Evolutionary conservation across 2,888 invertebrate species (phyloP).

Genomic region (Petrolisthes cinctipes): DNA sequence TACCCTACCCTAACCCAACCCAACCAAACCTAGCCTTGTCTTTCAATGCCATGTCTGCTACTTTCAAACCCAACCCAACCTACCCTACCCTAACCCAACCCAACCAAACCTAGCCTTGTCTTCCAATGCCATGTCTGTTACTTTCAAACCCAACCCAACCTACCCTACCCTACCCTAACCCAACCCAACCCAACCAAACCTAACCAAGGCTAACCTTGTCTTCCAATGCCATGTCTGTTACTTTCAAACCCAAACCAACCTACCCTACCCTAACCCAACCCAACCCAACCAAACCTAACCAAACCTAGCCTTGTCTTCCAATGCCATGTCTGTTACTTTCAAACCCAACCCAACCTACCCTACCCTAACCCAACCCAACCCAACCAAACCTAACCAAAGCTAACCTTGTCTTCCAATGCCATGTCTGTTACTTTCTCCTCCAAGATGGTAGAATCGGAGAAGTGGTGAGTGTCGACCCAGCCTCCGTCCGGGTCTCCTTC

Average conservation of each 20-base stretch:
- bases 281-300: too few relatives aligned
- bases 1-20: not conserved
- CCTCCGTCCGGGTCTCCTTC: constrained; percentile 77
- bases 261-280: not conserved
- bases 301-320: not conserved
- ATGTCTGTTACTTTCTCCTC: constrained; percentile 87
- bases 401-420: constrained; percentile 79
- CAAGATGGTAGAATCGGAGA: constrained; percentile 75
- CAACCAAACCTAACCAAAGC: not conserved
- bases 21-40: not conserved
- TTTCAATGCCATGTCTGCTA: not conserved
- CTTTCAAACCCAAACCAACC: too few relatives aligned
- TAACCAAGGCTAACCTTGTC: too few relatives aligned
- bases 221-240: too few relatives aligned
- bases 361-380: not conserved
- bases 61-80: not conserved
- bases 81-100: not conserved
- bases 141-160: constrained; percentile 71
- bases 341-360: not conserved
- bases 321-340: not conserved
- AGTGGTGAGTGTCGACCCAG: constrained; percentile 99
- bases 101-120: constrained; percentile 69
- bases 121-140: constrained; percentile 88
- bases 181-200: too few relatives aligned
- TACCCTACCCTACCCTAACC: too few relatives aligned